Conservation (phyloP, 2,113 vertebrate genomes). For the Sardina pilchardus region DNA sequence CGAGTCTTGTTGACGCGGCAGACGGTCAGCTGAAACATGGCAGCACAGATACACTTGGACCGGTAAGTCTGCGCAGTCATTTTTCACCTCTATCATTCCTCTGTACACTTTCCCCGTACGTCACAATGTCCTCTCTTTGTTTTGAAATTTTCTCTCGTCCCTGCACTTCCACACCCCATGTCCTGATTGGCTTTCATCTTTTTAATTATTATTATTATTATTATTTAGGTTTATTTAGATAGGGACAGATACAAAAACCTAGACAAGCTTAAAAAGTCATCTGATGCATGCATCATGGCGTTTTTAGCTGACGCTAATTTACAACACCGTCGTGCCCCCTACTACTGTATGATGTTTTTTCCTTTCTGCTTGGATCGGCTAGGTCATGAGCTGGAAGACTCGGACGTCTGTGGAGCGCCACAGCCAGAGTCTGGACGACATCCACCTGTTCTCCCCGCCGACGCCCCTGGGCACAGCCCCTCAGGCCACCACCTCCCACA, state of each 20-base stretch:
- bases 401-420: constrained; percentile 63
- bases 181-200: not conserved
- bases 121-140: not conserved
- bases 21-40: constrained; percentile 57
- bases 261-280: no score
- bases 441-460: constrained; percentile 62
- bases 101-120: not conserved
- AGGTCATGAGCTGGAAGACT: constrained; percentile 60
- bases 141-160: not conserved
- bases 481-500: constrained; percentile 72
- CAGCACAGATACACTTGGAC: constrained; percentile 63
- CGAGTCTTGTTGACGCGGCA: constrained; percentile 39
- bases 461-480: constrained; percentile 55
- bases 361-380: not conserved
- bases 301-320: no score
- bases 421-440: constrained; percentile 78
- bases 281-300: no score
- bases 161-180: not conserved
- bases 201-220: no score
- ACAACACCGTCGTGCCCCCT: not conserved
- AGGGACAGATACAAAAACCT: no score
- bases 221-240: no score
- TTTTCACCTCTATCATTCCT: not conserved
- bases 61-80: constrained; percentile 64
- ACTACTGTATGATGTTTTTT: not conserved